Conservation (phyloP, 2,888 invertebrate species). For the Drepana falcataria region DNA sequence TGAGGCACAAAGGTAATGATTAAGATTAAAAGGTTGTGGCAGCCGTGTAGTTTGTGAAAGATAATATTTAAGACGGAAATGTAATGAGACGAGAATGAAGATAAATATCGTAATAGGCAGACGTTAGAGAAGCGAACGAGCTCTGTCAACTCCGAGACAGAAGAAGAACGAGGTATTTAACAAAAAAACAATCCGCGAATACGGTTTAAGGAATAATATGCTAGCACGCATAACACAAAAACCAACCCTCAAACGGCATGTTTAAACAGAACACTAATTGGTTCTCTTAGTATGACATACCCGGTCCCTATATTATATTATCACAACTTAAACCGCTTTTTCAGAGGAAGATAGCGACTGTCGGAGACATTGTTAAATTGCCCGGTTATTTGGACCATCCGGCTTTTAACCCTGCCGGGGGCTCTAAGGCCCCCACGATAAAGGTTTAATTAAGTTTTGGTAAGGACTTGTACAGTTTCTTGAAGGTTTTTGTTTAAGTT, state of each 20-base stretch:
- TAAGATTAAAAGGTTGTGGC: too few relatives aligned
- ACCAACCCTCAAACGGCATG: constrained; percentile 15
- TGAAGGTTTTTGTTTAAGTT: constrained; percentile 13
- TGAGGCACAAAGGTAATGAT: too few relatives aligned
- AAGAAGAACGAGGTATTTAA: too few relatives aligned
- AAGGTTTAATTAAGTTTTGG: constrained; percentile 43
- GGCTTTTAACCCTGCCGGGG: constrained; percentile 24
- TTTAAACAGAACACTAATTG: constrained; percentile 17
- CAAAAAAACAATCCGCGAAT: too few relatives aligned
- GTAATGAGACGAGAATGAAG: too few relatives aligned
- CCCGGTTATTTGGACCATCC: constrained; percentile 32
- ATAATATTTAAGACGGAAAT: too few relatives aligned
- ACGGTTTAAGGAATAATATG: too few relatives aligned
- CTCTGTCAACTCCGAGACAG: too few relatives aligned
- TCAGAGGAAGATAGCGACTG: constrained; percentile 31
- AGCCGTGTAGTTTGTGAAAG: too few relatives aligned
- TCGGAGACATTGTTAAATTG: constrained; percentile 46
- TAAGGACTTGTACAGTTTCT: constrained; percentile 16
- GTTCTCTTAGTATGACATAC: constrained; percentile 12
- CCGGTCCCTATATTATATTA: constrained; percentile 20
- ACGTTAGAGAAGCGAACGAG: too few relatives aligned
- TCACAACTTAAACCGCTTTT: constrained; percentile 22
- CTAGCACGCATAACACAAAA: background rate
- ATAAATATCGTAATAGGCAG: too few relatives aligned
- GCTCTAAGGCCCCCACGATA: constrained; percentile 28